Percentiles rank a stretch among this genome's conserved stretches.
These are phyloP conservation scores for Vandiemenella viatica DNA, from an alignment of 2,888 invertebrate genomes.

Conservation along the genomic window DNA sequence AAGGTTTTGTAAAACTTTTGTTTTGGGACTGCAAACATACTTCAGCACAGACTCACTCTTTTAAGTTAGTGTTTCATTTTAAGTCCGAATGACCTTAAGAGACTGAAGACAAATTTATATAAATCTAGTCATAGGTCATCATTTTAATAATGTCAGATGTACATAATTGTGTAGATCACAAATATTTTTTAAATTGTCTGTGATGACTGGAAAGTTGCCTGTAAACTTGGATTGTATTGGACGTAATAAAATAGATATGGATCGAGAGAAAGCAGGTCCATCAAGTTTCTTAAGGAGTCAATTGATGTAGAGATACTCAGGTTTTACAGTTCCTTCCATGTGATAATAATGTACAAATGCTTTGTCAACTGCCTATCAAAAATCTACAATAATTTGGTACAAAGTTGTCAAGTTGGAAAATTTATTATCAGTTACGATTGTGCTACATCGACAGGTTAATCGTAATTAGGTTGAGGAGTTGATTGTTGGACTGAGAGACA, in stretches of 20 bases:
- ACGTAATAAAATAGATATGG: not conserved
- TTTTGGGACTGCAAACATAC: slow-evolving; percentile 1
- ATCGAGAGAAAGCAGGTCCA: not conserved
- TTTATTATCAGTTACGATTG: no score
- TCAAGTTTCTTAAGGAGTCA: slow-evolving; percentile 4
- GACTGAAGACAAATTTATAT: slow-evolving; percentile 15
- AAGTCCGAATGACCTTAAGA: slow-evolving; percentile 13
- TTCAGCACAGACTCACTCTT: slow-evolving; percentile 4
- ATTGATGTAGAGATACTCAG: slow-evolving; percentile 14
- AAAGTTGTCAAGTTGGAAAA: slow-evolving; percentile 2
- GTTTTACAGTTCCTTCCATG: slow-evolving; percentile 18
- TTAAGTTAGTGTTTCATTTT: slow-evolving; percentile 16
- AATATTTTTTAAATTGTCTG: slow-evolving; percentile 19
- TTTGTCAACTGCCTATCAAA: slow-evolving; percentile 14
- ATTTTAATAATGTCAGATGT: slow-evolving; percentile 17
- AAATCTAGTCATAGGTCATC: slow-evolving; percentile 18
- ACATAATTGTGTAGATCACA: slow-evolving; percentile 15
- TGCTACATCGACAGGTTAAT: not conserved
- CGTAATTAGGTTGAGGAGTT: slow-evolving; percentile 8
- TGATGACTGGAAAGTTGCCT: slow-evolving; percentile 18
- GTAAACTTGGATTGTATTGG: slow-evolving; percentile 18
- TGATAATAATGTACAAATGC: slow-evolving; percentile 18
- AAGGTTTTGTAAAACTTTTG: slow-evolving; percentile 1
- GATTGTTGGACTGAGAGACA: not conserved
- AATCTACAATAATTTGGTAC: slow-evolving; percentile 5